Percentiles rank a stretch among this genome's conserved stretches.
These are phyloP conservation scores for Phocoena sinus DNA, from an alignment of 2,113 vertebrate species.

Conservation along the genomic window DNA sequence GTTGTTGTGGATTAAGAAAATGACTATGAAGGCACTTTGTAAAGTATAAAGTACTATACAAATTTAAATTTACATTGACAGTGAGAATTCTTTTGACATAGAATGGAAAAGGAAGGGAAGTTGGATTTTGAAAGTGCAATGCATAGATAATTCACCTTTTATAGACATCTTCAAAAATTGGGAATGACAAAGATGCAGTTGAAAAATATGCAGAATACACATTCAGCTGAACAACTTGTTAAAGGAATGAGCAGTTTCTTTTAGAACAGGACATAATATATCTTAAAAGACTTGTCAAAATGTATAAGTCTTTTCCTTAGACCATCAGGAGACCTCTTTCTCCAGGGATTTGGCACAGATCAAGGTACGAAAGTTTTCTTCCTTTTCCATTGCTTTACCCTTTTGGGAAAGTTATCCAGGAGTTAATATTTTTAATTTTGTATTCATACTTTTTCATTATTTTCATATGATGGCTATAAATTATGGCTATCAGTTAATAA, in stretches of 20 bases:
- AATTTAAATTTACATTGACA: constrained; percentile 44
- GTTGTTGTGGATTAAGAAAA: constrained; percentile 3
- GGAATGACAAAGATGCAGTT: constrained; percentile 33
- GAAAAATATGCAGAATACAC: constrained; percentile 42
- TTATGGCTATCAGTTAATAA: not conserved
- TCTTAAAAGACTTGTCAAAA: not conserved
- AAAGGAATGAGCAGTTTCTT: constrained; percentile 20
- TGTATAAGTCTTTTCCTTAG: not conserved
- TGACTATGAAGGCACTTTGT: not conserved
- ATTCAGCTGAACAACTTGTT: constrained; percentile 22
- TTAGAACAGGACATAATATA: constrained; percentile 12
- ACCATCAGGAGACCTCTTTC: not conserved
- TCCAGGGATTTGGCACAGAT: not conserved
- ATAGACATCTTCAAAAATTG: constrained; percentile 31
- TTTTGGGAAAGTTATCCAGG: constrained; percentile 28
- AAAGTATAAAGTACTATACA: not conserved
- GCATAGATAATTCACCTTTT: constrained; percentile 51
- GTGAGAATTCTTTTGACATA: constrained; percentile 39
- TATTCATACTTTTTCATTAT: not conserved
- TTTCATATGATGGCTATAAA: constrained; percentile 10
- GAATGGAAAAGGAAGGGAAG: constrained; percentile 44
- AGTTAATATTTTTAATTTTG: constrained; percentile 36
- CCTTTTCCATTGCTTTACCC: not conserved
- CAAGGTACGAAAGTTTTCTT: not conserved
- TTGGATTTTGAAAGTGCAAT: constrained; percentile 50